These are phyloP conservation scores for Drosophila persimilis DNA, from an alignment of 1,140 invertebrate genomes.

Conservation along the genomic window DNA sequence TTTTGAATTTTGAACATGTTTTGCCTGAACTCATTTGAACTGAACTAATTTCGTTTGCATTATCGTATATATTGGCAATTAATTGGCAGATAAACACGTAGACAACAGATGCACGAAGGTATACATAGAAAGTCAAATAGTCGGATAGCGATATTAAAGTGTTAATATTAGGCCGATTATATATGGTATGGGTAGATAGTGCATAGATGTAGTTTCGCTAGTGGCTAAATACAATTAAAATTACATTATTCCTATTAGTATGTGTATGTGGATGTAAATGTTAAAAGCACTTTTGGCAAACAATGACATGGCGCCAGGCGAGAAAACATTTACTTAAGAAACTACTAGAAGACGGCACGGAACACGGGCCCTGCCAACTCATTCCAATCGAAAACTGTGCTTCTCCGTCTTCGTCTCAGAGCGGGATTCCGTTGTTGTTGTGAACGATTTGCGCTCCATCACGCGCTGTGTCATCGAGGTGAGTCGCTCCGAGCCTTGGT, in stretches of 20 bases:
- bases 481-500: constrained; percentile 73
- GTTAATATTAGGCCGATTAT: constrained; percentile 56
- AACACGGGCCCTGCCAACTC: constrained; percentile 8
- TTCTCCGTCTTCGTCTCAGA: constrained; percentile 83
- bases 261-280: constrained; percentile 73
- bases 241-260: constrained; percentile 80
- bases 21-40: constrained; percentile 1
- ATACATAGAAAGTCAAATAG: constrained; percentile 27
- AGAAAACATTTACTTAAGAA: constrained; percentile 23
- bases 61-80: constrained; percentile 53
- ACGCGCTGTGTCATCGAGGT: constrained; percentile 84
- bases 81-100: constrained; percentile 59
- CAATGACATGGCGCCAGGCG: constrained; percentile 38
- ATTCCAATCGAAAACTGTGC: constrained; percentile 82
- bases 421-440: constrained; percentile 84
- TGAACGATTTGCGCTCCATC: constrained; percentile 84
- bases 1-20: constrained; percentile 27
- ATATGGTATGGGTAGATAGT: constrained; percentile 38
- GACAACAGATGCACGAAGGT: constrained; percentile 51
- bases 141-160: constrained; percentile 44
- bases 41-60: constrained; percentile 8
- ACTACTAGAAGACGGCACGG: constrained; percentile 15
- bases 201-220: constrained; percentile 70
- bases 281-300: constrained; percentile 83
- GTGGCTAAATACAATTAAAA: constrained; percentile 75